A percentile compares a stretch with the other conserved stretches of the same genome.
Conservation (phyloP, 2,113 vertebrate species). For the Syngnathus floridae region DNA sequence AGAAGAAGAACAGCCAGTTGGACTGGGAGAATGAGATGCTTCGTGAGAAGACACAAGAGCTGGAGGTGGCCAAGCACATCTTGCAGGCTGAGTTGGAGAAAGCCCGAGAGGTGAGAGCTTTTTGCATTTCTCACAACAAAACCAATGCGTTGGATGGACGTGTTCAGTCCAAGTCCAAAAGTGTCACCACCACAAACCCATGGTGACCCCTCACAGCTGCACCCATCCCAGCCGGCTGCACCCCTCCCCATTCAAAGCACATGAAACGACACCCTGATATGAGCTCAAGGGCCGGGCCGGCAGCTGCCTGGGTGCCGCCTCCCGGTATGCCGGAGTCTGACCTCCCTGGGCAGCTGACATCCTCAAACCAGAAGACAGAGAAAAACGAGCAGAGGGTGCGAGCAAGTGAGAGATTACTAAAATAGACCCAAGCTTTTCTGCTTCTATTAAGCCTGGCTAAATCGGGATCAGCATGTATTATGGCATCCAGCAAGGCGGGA, state of each 20-base stretch:
- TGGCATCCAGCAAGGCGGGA: conserved; percentile 19
- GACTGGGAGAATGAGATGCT: conserved; percentile 89
- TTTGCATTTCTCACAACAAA: conserved; percentile 1
- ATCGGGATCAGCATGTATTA: conserved; percentile 56
- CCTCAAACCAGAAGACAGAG: conserved; percentile 27
- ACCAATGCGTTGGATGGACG: background rate
- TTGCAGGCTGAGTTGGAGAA: conserved; percentile 89
- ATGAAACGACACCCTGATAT: conserved; percentile 52
- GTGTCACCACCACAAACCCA: conserved; percentile 12
- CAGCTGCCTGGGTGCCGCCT: conserved; percentile 61
- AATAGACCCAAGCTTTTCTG: conserved; percentile 55
- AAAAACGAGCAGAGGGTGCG: conserved; percentile 29
- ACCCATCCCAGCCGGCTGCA: conserved; percentile 51
- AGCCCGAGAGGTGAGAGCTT: conserved; percentile 75
- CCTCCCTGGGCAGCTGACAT: conserved; percentile 65
- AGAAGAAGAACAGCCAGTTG: conserved; percentile 82
- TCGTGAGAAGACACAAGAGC: conserved; percentile 83
- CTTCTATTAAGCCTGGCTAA: conserved; percentile 51
- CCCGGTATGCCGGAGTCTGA: conserved; percentile 56
- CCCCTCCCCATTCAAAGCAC: conserved; percentile 30
- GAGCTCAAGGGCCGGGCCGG: conserved; percentile 49
- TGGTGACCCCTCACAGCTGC: conserved; percentile 45
- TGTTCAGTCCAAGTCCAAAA: conserved; percentile 2
- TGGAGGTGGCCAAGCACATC: conserved; percentile 89
- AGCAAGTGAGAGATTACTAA: conserved; percentile 45